Evolutionary conservation across 2,888 invertebrate genomes (phyloP).

Genomic region (Leucophenga montana): DNA sequence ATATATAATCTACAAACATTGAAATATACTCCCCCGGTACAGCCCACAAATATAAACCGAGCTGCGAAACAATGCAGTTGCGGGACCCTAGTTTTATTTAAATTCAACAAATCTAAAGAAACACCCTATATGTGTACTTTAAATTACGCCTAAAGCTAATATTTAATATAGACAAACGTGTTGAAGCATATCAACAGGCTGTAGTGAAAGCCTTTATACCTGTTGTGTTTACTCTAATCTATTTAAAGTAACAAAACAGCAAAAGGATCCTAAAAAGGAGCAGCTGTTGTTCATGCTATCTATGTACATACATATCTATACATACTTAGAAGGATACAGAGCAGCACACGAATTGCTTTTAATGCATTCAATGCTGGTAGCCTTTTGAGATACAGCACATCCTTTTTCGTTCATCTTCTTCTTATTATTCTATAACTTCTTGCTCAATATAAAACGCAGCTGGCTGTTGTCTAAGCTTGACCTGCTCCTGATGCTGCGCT

Average conservation of each 20-base stretch:
- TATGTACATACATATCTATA: neutral
- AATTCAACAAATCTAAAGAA: too few relatives aligned
- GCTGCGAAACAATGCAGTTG: too few relatives aligned
- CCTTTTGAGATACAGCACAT: neutral
- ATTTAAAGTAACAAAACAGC: neutral
- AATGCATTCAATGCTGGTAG: too few relatives aligned
- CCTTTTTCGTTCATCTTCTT: conserved; percentile 22
- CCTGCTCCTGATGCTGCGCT: conserved; percentile 29
- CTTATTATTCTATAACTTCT: conserved; percentile 5
- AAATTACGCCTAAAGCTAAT: too few relatives aligned
- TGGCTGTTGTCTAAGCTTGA: conserved; percentile 9
- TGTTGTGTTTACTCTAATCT: neutral
- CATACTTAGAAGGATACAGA: neutral
- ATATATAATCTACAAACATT: too few relatives aligned
- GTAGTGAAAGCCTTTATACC: neutral
- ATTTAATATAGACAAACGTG: too few relatives aligned
- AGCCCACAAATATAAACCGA: too few relatives aligned
- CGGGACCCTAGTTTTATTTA: too few relatives aligned
- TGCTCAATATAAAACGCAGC: conserved; percentile 17
- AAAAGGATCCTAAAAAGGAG: neutral
- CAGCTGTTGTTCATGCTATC: conserved; percentile 2
- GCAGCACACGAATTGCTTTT: too few relatives aligned
- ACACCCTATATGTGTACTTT: too few relatives aligned
- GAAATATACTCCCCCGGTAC: too few relatives aligned
- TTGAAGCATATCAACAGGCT: neutral